A percentile compares a stretch with the other conserved stretches of the same genome.
Evolutionary conservation across 2,888 invertebrate genomes (phyloP).

Genomic region (Cosmorhoe ocellata): DNA sequence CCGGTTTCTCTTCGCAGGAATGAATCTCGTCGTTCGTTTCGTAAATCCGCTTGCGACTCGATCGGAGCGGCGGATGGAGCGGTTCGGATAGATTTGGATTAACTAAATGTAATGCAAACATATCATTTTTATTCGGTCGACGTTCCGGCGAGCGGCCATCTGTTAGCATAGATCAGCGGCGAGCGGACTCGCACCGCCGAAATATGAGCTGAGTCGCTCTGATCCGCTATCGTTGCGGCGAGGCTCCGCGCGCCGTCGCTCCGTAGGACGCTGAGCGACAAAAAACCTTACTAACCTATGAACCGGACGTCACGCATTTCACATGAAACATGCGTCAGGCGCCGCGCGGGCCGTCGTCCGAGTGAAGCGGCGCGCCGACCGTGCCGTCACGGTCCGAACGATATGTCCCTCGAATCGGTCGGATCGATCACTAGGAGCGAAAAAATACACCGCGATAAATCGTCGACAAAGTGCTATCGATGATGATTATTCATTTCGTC

Average conservation of each 20-base stretch:
- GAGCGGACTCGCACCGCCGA: constrained; percentile 40
- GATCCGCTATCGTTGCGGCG: constrained; percentile 43
- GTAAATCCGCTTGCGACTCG: constrained; percentile 39
- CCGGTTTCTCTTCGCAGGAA: too few relatives aligned
- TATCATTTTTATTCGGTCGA: constrained; percentile 58
- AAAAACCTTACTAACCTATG: too few relatives aligned
- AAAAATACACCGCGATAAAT: constrained; percentile 62
- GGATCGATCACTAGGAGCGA: constrained; percentile 59
- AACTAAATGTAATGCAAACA: constrained; percentile 47
- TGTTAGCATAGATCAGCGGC: constrained; percentile 51
- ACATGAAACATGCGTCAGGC: too few relatives aligned
- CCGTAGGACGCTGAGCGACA: not conserved
- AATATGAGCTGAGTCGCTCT: constrained; percentile 45
- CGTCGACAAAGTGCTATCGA: constrained; percentile 64
- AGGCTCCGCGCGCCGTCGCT: constrained; percentile 7
- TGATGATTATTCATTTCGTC: constrained; percentile 61
- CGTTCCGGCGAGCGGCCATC: constrained; percentile 45
- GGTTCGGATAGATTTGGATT: constrained; percentile 41
- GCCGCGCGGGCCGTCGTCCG: too few relatives aligned
- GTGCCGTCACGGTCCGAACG: constrained; percentile 27
- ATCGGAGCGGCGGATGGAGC: constrained; percentile 45
- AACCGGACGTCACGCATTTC: too few relatives aligned
- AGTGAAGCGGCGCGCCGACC: too few relatives aligned
- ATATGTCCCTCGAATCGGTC: constrained; percentile 49
- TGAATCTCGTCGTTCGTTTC: too few relatives aligned